Evolutionary conservation across 1,140 invertebrate genomes (phyloP), one percentile per base, ranked within the genome.

Genomic region (Pygmarrhopalites habei): DNA sequence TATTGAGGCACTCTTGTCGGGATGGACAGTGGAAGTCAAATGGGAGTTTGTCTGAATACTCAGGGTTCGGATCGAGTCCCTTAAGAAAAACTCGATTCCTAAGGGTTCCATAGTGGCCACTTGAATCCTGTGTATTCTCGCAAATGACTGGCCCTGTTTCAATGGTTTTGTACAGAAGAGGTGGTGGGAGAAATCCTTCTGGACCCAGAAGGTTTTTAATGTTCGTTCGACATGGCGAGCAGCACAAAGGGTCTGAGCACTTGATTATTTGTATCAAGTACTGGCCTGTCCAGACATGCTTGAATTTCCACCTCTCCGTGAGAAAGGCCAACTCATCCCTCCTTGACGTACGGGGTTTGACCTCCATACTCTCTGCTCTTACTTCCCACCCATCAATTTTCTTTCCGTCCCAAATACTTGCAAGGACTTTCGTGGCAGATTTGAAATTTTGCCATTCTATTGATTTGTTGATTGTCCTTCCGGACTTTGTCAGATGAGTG

Each of bases 401-500:
- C 51, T 72, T 72, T 59, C 66, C 58, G 58, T 44, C 69, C 72
- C 72, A 75, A 43, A 73, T 62, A 63, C 72, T 66, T 57, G 74
- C 65, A 19, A 77, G 68, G 29, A 53, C 60, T 59, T 71, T 49
- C 15, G 68, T 72, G 44, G 73, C 74, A 29, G 75, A 3, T 14
- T 32, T 30, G 53, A 57, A 57, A 39, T 57, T 63, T 75, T 73
- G 59, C 52, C 65, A 68, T 44, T 57, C 53, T 12, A 57, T 10
- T 3, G 41, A 32, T 2, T 2, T 14, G 26, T 58, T 41, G 26
- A 44, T 58, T 2, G 56, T 58, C 25, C 26, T 41, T 43, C 56
- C 56, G 10, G 2, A 14, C 12, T 70, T 66, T 67, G 77, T 67
- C 25, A 77, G 64, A 73, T 78, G 75, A 51, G 60, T 70, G 14